Evolutionary conservation across 35 echinoderm and acorn worm genomes (phyloP), one percentile per base, ranked within the genome.

Genomic region (Anneissia japonica): DNA sequence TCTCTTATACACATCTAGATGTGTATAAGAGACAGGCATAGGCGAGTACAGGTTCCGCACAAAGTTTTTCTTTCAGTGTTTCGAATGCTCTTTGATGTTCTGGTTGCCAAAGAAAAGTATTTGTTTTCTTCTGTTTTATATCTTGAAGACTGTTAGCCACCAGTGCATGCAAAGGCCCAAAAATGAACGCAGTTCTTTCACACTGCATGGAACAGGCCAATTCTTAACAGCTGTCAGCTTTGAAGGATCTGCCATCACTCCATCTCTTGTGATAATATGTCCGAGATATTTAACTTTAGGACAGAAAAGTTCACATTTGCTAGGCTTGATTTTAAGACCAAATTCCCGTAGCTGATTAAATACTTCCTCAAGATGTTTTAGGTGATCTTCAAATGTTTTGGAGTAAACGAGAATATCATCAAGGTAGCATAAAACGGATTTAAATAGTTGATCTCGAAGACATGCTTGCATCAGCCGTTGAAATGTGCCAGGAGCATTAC

Each of bases 361-460:
- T 13, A 56, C 46, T 26, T 13, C 26, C 11, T 56, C 46, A 13
- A 56, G 26, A 13, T 26, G 11, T 56, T 56, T 26, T 56, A 56
- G 11, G 11, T 13, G 11, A 13, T 56, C 46, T 56, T 26, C 46
- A 56, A 56, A 56, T 56, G 46, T 56, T 13, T 26, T 11, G 26
- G 80, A 93, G 37, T 87, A 93, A 30, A 93, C 75, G 31, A 93
- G 35, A 46, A 93, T 84, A 36, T 93, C 91, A 38, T 93, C 91
- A 32, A 93, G 36, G 40, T 93, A 93, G 76, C 82, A 81, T 16
- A 94, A 36, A n/a, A 90, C 56, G 43, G 72, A 85, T 31, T 55
- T 32, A 40, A 90, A 90, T 19, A 77, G 73, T 32, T 90, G 85
- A 37, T 90, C 93, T 35, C 85, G 79, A 31, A 94, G 80, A 34